A percentile compares a stretch with the other conserved stretches of the same genome.
Evolutionary conservation across 1,140 invertebrate species (phyloP).

Genomic region (Sarcophaga bullata): DNA sequence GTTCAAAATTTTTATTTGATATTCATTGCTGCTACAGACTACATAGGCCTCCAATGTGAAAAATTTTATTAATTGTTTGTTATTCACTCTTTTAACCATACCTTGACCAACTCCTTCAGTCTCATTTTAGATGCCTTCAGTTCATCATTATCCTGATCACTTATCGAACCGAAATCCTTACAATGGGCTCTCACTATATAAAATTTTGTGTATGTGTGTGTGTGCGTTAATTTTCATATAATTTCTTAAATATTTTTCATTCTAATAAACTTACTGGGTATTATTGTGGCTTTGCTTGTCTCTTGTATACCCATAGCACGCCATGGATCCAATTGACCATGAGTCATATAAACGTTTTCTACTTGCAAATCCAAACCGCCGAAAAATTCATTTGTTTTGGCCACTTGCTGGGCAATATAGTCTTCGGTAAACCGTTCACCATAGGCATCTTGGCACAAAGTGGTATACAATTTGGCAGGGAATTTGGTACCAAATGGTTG

Average conservation of each 20-base stretch:
- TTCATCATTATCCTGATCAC: conserved; percentile 65
- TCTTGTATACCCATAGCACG: conserved; percentile 70
- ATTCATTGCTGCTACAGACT: too few relatives aligned
- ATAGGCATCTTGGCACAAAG: conserved; percentile 76
- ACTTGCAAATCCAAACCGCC: conserved; percentile 70
- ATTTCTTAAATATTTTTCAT: neutral
- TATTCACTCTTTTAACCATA: conserved; percentile 51
- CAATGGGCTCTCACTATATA: conserved; percentile 75
- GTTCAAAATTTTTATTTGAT: too few relatives aligned
- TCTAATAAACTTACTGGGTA: conserved; percentile 51
- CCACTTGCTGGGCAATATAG: conserved; percentile 59
- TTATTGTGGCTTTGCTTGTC: conserved; percentile 52
- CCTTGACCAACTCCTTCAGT: conserved; percentile 56
- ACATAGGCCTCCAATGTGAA: too few relatives aligned
- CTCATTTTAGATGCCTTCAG: conserved; percentile 64
- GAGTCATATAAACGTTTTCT: conserved; percentile 73
- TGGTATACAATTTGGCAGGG: conserved; percentile 68
- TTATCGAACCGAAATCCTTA: conserved; percentile 71
- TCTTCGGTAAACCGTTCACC: conserved; percentile 63
- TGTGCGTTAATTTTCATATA: neutral
- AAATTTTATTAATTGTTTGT: too few relatives aligned
- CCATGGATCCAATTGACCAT: conserved; percentile 76
- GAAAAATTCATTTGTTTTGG: conserved; percentile 71
- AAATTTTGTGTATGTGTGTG: conserved; percentile 31
- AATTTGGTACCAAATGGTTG: conserved; percentile 74